A percentile compares a stretch with the other conserved stretches of the same genome.
These are phyloP conservation scores for Oxyruncus cristatus DNA, from an alignment of 2,113 vertebrate genomes.

Conservation along the genomic window DNA sequence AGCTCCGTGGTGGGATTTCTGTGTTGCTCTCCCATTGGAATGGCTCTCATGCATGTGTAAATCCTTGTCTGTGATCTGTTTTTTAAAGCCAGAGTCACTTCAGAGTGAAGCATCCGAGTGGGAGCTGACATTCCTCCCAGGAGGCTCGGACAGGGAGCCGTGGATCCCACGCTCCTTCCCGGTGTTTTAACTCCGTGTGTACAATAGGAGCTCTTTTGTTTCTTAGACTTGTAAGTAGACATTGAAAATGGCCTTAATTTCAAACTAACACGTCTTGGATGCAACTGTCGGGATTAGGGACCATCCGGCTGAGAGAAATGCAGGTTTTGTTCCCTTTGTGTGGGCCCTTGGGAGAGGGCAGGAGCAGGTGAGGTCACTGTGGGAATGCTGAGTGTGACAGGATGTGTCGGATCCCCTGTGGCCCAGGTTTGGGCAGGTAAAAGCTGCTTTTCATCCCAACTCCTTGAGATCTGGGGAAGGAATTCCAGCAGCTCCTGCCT, in stretches of 20 bases:
- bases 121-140: not conserved
- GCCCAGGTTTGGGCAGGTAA: not conserved
- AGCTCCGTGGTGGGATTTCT: not conserved
- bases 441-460: not conserved
- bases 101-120: not conserved
- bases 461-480: not conserved
- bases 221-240: constrained; percentile 48
- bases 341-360: not conserved
- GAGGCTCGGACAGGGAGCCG: not conserved
- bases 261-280: not conserved
- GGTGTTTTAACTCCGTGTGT: constrained; percentile 5
- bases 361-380: rapidly evolving
- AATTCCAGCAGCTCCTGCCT: not conserved
- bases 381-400: not conserved
- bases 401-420: rapidly evolving
- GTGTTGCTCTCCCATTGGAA: rapidly evolving
- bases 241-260: constrained; percentile 72
- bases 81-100: not conserved
- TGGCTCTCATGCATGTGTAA: not conserved
- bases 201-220: constrained; percentile 49
- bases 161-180: not conserved
- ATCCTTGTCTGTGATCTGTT: not conserved
- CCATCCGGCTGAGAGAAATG: not conserved
- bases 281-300: not conserved
- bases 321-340: not conserved